Evolutionary conservation across 2,113 vertebrate species (phyloP).

Genomic region (Corythaeola cristata): DNA sequence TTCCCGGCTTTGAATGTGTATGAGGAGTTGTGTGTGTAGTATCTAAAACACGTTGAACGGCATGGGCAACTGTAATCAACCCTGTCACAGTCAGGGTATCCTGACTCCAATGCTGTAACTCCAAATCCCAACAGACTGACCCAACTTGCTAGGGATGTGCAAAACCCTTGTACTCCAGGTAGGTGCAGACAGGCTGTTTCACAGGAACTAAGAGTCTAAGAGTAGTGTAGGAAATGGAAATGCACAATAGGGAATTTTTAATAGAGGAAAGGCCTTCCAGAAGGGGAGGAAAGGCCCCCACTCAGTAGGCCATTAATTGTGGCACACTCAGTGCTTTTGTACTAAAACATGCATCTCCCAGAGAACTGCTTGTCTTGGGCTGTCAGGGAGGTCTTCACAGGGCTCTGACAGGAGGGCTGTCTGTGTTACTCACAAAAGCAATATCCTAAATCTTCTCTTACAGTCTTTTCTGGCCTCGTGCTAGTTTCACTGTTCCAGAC

Average conservation of each 20-base stretch:
- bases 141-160: background rate
- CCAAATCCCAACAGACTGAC: background rate
- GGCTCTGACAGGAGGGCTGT: background rate
- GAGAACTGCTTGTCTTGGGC: background rate
- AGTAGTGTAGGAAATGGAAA: background rate
- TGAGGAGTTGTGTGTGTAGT: background rate
- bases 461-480: background rate
- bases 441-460: background rate
- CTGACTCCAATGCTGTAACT: background rate
- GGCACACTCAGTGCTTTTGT: background rate
- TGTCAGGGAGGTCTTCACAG: background rate
- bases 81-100: background rate
- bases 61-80: background rate
- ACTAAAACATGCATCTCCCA: background rate
- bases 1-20: background rate
- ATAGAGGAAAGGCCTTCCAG: background rate
- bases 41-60: background rate
- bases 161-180: background rate
- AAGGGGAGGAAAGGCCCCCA: background rate
- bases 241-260: fast-evolving
- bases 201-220: background rate
- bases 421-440: background rate
- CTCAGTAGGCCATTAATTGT: background rate
- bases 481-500: background rate
- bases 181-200: background rate